Conservation (phyloP, 1,140 invertebrate genomes). For the Pararge aegeria region DNA sequence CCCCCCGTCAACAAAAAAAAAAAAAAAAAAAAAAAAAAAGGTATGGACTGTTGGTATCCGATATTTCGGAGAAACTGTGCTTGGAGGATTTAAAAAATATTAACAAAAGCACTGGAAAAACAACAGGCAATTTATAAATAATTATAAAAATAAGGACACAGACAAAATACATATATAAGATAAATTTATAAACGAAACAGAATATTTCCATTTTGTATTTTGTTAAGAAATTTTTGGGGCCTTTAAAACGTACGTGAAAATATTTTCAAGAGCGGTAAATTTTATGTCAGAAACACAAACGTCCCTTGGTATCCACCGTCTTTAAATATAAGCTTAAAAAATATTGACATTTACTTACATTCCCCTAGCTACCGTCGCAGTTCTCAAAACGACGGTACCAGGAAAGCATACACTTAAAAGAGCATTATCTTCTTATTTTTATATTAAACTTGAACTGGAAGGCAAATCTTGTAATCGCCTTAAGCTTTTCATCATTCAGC, state of each 20-base stretch:
- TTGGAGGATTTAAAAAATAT: no score
- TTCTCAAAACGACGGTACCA: conserved; percentile 44
- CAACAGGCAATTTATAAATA: no score
- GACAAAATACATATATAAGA: no score
- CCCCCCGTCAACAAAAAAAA: no score
- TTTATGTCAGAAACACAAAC: conserved; percentile 19
- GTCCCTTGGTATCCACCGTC: conserved; percentile 2
- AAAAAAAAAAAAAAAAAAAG: no score
- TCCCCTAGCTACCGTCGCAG: conserved; percentile 28
- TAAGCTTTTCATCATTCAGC: conserved; percentile 72
- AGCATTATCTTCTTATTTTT: conserved; percentile 71
- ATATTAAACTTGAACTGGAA: conserved; percentile 67
- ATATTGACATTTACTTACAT: conserved; percentile 60
- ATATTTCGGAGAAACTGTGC: no score
- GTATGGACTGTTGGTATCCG: no score
- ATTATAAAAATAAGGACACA: no score
- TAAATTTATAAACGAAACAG: no score
- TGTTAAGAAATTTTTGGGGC: no score
- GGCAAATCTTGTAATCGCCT: conserved; percentile 69
- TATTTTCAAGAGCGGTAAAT: conserved; percentile 5
- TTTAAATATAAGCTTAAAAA: conserved; percentile 41
- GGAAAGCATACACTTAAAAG: conserved; percentile 62
- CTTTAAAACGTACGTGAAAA: background rate
- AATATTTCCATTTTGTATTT: no score
- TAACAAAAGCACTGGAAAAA: no score